phyloP scores from a whole-genome alignment of 2,797 vertebrate species.

The Oreortyx pictus region DNA sequence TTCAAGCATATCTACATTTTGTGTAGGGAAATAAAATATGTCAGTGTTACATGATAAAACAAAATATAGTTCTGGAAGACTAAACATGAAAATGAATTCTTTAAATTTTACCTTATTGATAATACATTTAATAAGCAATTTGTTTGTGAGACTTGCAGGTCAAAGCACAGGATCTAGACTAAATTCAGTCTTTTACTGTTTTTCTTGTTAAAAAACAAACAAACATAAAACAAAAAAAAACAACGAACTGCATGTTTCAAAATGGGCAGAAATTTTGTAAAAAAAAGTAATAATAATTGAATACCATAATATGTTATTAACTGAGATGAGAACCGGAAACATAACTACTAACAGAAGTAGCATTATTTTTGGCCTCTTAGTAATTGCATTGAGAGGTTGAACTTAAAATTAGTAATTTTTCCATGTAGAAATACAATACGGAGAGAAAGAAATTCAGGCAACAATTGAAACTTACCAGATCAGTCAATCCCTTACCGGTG shows the following conservation, averaged over 20 bases:
- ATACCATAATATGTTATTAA: not conserved
- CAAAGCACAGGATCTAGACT: not conserved
- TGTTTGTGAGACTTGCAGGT: not conserved
- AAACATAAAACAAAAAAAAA: too few species aligned
- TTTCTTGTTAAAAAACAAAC: not conserved
- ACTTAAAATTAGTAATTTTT: not conserved
- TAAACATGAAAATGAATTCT: not conserved
- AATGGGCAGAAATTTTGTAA: not conserved
- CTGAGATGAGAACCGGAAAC: not conserved
- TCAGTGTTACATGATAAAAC: fast-evolving
- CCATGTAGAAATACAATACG: not conserved
- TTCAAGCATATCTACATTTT: not conserved
- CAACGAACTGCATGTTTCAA: not conserved
- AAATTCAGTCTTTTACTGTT: not conserved
- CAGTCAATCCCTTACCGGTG: not conserved
- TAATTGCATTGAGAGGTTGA: not conserved
- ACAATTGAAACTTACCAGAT: not conserved
- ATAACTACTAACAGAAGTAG: not conserved
- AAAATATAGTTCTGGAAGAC: not conserved
- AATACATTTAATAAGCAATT: not conserved
- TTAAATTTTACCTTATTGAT: not conserved
- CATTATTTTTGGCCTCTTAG: not conserved
- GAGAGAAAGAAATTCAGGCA: not conserved
- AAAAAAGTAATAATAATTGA: not conserved
- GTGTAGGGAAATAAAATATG: not conserved